Percentiles rank a stretch among this genome's conserved stretches.
phyloP scores from a whole-genome alignment of 2,888 invertebrate genomes.

The Hipparchia semele region DNA sequence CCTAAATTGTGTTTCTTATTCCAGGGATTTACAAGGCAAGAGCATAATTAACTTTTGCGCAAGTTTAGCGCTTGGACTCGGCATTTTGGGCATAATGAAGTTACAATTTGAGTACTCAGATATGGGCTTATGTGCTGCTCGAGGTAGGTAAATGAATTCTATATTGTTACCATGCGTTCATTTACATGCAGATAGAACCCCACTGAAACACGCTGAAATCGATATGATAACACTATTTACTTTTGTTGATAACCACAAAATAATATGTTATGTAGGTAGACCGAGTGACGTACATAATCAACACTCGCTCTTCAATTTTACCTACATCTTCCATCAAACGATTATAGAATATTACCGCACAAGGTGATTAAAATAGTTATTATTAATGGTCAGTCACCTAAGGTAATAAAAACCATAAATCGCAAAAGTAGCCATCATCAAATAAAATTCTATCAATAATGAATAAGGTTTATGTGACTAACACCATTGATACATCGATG shows the following conservation, averaged over 20 bases:
- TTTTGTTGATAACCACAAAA: not conserved
- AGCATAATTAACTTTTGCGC: constrained; percentile 68
- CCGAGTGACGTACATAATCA: too few relatives aligned
- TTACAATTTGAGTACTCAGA: constrained; percentile 54
- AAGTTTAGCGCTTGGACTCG: constrained; percentile 59
- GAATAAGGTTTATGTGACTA: too few relatives aligned
- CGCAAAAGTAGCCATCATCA: too few relatives aligned
- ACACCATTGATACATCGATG: too few relatives aligned
- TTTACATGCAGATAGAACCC: not conserved
- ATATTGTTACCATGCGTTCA: not conserved
- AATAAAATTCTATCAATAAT: too few relatives aligned
- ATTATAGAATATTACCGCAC: too few relatives aligned
- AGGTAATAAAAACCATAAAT: too few relatives aligned
- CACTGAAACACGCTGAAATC: constrained; percentile 9
- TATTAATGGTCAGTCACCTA: too few relatives aligned
- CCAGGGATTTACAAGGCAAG: constrained; percentile 72
- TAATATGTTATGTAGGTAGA: not conserved
- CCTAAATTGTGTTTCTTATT: constrained; percentile 33
- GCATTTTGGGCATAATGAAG: constrained; percentile 59
- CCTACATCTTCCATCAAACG: too few relatives aligned
- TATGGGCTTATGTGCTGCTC: constrained; percentile 61
- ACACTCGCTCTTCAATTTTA: too few relatives aligned
- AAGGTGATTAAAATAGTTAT: too few relatives aligned
- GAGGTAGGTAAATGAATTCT: constrained; percentile 53
- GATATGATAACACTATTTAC: constrained; percentile 13